Evolutionary conservation across 2,888 invertebrate genomes (phyloP).

Genomic region (Leptinotarsa rubiginosa): DNA sequence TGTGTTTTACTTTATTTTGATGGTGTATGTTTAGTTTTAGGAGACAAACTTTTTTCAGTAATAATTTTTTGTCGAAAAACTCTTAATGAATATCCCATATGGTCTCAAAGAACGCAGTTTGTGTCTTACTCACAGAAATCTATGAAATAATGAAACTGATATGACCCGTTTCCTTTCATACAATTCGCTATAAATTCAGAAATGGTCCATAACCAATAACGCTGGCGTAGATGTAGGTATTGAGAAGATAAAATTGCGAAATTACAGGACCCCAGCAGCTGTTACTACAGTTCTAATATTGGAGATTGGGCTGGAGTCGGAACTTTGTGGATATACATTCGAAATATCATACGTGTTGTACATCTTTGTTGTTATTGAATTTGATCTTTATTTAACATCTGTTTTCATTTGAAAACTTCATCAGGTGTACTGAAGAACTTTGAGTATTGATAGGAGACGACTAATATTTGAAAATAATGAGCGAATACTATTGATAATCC

Average conservation of each 20-base stretch:
- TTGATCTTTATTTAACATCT: background rate
- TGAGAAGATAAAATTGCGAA: conserved; percentile 10
- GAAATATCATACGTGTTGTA: conserved; percentile 9
- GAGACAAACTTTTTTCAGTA: too few relatives aligned
- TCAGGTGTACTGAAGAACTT: background rate
- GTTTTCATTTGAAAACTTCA: background rate
- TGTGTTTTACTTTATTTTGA: too few relatives aligned
- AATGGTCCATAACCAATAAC: conserved; percentile 15
- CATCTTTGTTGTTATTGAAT: background rate
- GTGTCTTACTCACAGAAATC: background rate
- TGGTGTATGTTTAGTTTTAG: too few relatives aligned
- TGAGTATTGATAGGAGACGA: too few relatives aligned
- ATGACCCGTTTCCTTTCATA: background rate
- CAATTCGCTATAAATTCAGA: background rate
- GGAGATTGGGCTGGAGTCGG: conserved; percentile 5
- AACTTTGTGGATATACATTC: conserved; percentile 1
- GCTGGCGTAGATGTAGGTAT: conserved; percentile 13
- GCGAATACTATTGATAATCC: too few relatives aligned
- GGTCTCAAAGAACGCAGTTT: background rate
- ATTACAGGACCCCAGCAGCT: conserved; percentile 21
- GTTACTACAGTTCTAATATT: conserved; percentile 15
- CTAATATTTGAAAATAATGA: too few relatives aligned
- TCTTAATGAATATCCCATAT: too few relatives aligned
- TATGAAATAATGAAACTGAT: conserved; percentile 5
- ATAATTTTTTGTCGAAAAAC: too few relatives aligned